A percentile compares a stretch with the other conserved stretches of the same genome.
Evolutionary conservation across 2,797 vertebrate genomes (phyloP).

Genomic region (Otus scops): DNA sequence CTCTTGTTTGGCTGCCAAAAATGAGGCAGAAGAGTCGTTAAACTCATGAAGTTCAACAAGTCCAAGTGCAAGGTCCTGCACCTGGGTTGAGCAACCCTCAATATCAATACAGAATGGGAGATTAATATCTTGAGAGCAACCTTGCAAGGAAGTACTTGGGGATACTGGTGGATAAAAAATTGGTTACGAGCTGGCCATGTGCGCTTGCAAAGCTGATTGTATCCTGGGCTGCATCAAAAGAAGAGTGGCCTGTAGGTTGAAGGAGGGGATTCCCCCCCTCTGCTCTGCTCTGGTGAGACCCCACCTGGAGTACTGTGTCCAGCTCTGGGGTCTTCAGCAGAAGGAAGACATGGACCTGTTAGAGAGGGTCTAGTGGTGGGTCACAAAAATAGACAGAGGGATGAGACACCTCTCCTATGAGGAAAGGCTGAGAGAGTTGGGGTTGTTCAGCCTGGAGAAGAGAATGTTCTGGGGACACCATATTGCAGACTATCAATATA

Average conservation of each 20-base stretch:
- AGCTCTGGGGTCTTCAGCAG: not conserved
- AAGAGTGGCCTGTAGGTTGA: rapidly evolving
- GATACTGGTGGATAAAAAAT: not conserved
- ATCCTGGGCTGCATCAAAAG: not conserved
- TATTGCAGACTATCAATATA: not conserved
- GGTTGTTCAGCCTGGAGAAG: not conserved
- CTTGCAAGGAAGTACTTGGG: not conserved
- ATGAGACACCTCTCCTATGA: not conserved
- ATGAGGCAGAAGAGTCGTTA: not conserved
- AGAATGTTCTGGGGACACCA: not conserved
- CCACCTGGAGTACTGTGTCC: rapidly evolving
- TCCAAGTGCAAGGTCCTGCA: not conserved
- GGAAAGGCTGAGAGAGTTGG: not conserved
- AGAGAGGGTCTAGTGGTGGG: not conserved
- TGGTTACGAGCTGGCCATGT: rapidly evolving
- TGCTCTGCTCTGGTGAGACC: rapidly evolving
- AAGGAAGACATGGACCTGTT: not conserved
- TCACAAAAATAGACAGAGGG: rapidly evolving
- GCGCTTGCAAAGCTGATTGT: rapidly evolving
- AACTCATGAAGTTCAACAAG: not conserved
- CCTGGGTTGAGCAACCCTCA: not conserved
- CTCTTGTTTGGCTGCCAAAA: not conserved
- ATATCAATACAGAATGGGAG: rapidly evolving
- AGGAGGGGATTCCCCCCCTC: not conserved
- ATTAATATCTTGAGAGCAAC: not conserved